phyloP scores from a whole-genome alignment of 2,888 invertebrate species.

The Caradrina clavipalpis region DNA sequence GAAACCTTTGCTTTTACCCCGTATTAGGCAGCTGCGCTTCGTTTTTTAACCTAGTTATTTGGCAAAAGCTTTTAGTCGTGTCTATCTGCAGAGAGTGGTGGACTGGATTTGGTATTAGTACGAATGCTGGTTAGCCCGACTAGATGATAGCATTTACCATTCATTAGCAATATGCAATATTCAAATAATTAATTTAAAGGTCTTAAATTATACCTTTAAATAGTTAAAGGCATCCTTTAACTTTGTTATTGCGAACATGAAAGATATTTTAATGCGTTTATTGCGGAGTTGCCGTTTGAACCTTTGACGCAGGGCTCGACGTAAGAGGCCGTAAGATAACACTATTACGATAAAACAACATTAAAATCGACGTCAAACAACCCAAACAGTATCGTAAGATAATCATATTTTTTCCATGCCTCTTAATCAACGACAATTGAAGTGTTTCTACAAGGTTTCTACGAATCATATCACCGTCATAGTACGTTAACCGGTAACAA shows the following conservation, averaged over 20 bases:
- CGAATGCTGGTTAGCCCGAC: no score
- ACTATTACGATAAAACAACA: constrained; percentile 1
- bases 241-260: background rate
- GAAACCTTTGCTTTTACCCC: background rate
- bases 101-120: no score
- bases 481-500: constrained; percentile 76
- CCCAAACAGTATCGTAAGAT: constrained; percentile 17
- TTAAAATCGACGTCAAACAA: constrained; percentile 10
- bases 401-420: constrained; percentile 38
- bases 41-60: background rate
- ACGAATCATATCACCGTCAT: constrained; percentile 67
- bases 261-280: background rate
- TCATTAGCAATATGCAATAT: no score
- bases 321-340: constrained; percentile 1
- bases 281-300: constrained; percentile 12
- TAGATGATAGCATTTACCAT: no score
- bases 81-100: background rate
- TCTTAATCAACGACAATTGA: constrained; percentile 58
- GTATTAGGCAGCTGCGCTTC: background rate
- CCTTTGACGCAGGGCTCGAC: constrained; percentile 10
- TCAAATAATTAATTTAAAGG: background rate
- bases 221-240: background rate
- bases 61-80: background rate
- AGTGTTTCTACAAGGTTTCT: constrained; percentile 61
- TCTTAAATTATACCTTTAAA: background rate